Evolutionary conservation across 2,888 invertebrate genomes (phyloP).

Genomic region (Habroteleia sp.): DNA sequence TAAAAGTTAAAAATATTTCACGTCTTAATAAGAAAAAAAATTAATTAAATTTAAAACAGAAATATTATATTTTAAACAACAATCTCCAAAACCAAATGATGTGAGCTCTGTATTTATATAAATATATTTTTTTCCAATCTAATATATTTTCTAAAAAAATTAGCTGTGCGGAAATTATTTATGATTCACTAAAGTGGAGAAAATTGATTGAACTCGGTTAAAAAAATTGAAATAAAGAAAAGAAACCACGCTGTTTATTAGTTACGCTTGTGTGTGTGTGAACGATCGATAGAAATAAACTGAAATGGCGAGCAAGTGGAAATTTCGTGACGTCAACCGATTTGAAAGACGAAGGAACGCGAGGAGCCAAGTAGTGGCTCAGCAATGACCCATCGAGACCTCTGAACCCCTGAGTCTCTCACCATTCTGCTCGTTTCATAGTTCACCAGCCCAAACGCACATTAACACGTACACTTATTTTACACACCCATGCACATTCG

Average conservation of each 20-base stretch:
- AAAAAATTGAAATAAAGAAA: slow-evolving; percentile 48
- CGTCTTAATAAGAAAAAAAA: no score
- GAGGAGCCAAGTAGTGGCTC: slow-evolving; percentile 48
- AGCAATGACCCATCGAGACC: slow-evolving; percentile 64
- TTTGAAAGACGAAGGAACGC: slow-evolving; percentile 57
- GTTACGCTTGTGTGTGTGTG: slow-evolving; percentile 3
- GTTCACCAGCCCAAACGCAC: slow-evolving; percentile 60
- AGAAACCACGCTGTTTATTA: slow-evolving; percentile 36
- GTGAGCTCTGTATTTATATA: no score
- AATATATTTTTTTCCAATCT: no score
- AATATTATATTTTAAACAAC: no score
- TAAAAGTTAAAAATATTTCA: no score
- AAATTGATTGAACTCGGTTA: no score
- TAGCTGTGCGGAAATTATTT: no score
- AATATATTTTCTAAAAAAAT: no score
- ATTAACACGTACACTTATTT: background rate
- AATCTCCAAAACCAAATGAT: no score
- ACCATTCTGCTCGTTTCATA: slow-evolving; percentile 56
- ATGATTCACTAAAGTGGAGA: no score
- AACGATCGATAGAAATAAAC: slow-evolving; percentile 58
- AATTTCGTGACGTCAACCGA: slow-evolving; percentile 66
- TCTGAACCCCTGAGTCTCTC: slow-evolving; percentile 56
- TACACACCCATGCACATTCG: slow-evolving; percentile 6
- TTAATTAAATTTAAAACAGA: no score
- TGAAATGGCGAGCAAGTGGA: slow-evolving; percentile 65